Evolutionary conservation across 2,888 invertebrate species (phyloP), one percentile per base, ranked within the genome.

Genomic region (Polyommatus iphigenia): DNA sequence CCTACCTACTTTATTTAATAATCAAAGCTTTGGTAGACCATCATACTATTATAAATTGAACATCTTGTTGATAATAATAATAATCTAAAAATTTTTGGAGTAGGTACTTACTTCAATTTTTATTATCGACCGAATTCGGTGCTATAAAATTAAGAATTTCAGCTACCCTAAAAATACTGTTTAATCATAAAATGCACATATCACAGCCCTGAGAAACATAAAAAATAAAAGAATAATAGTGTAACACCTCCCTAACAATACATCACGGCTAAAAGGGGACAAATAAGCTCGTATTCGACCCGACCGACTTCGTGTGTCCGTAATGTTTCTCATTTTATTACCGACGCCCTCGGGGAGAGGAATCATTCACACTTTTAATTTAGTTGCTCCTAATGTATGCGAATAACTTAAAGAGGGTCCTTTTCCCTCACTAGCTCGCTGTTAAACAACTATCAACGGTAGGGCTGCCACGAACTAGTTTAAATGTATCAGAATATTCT

Each of bases 361-460:
- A 88, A 89, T 91, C 90, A 89, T 92, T 93, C 92, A 91, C 92
- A 92, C 93, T 93, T 93, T 93, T 93, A 93, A 93, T 93, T 93
- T 93, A 93, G 92, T 91, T 88, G 90, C 90, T 90, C 88, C 88
- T 93, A 93, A 93, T 93, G 90, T 89, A 93, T 92, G 93, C 93
- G 91, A 89, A 91, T 90, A 90, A 87, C 88, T 85, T 84, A 85
- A 84, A 86, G 89, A 89, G 90, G 89, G 89, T 85, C 84, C 79
- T 81, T 80, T 78, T 81, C 87, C 87, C 87, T 87, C 88, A 86
- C 88, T 89, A 85, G 87, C 88, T 88, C 84, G 84, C 89, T 87
- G 89, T 91, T 92, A 91, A 91, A 93, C 91, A 91, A 92, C 92
- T 93, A 93, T 92, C 91, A 91, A 87, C 85, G 87, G 81, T 85